Evolutionary conservation across 2,797 vertebrate genomes (phyloP).

Genomic region (Characodon lateralis): DNA sequence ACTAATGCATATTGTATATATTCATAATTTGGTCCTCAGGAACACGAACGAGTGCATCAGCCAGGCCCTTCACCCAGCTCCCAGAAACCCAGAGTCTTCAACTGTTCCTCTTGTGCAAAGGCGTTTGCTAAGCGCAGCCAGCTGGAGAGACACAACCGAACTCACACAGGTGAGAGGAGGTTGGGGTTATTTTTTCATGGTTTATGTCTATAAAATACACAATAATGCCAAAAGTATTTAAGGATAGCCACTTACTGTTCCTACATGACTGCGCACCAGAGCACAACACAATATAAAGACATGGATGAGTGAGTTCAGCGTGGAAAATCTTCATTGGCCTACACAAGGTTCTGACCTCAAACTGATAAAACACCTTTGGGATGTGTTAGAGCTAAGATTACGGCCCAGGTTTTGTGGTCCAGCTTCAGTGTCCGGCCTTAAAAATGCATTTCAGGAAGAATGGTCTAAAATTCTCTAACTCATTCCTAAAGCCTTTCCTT

Average conservation of each 20-base stretch:
- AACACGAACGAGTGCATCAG: conserved; percentile 94
- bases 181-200: neutral
- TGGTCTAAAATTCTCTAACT: neutral
- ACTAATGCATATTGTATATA: too few relatives aligned
- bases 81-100: conserved; percentile 93
- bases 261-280: too few relatives aligned
- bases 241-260: neutral
- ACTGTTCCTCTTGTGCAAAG: conserved; percentile 91
- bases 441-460: neutral
- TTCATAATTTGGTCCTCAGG: conserved; percentile 72
- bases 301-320: neutral
- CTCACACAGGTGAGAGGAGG: conserved; percentile 89
- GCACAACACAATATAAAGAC: too few relatives aligned
- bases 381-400: neutral
- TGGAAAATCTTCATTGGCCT: neutral
- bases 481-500: neutral
- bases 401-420: neutral
- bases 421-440: neutral
- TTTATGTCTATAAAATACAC: neutral
- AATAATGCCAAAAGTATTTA: neutral
- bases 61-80: conserved; percentile 92
- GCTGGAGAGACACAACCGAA: conserved; percentile 94
- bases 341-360: too few relatives aligned
- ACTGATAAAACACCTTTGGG: neutral
- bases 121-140: conserved; percentile 98